These are phyloP conservation scores for Hyperopisus bebe DNA, from an alignment of 2,113 vertebrate genomes.

Conservation along the genomic window DNA sequence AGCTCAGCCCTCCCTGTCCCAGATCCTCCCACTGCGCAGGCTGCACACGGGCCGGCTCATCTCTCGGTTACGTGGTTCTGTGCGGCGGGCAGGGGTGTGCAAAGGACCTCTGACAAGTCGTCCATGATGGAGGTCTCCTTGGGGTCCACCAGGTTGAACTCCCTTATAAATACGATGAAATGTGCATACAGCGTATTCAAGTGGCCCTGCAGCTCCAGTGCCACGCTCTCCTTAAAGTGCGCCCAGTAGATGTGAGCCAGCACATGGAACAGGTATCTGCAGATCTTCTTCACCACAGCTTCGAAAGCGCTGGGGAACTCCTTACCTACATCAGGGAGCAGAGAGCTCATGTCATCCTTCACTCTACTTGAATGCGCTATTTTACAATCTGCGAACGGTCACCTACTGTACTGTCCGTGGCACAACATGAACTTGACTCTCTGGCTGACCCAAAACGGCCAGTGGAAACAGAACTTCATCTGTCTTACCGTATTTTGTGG, in stretches of 20 bases:
- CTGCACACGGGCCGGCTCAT: slow-evolving; percentile 63
- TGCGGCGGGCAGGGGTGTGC: slow-evolving; percentile 71
- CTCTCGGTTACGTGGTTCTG: slow-evolving; percentile 97
- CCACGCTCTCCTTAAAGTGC: slow-evolving; percentile 95
- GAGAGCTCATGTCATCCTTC: background rate
- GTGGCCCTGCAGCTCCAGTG: slow-evolving; percentile 93
- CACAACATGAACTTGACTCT: background rate
- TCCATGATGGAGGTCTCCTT: slow-evolving; percentile 98
- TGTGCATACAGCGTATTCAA: slow-evolving; percentile 95
- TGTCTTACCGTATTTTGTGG: slow-evolving; percentile 89
- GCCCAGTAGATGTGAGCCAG: slow-evolving; percentile 97
- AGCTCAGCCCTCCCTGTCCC: slow-evolving; percentile 7
- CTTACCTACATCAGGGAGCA: slow-evolving; percentile 67
- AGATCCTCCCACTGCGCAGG: slow-evolving; percentile 11
- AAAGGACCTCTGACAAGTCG: slow-evolving; percentile 93
- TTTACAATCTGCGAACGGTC: background rate
- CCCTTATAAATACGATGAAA: slow-evolving; percentile 95
- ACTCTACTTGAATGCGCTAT: background rate
- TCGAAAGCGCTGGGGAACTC: slow-evolving; percentile 96
- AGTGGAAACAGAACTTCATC: background rate
- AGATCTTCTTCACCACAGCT: slow-evolving; percentile 94
- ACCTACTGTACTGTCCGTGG: background rate
- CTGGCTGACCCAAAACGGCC: background rate
- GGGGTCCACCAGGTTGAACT: slow-evolving; percentile 96
- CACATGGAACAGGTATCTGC: slow-evolving; percentile 91